Evolutionary conservation across 2,888 invertebrate species (phyloP), one percentile per base, ranked within the genome.

Genomic region (Acronicta aceris): DNA sequence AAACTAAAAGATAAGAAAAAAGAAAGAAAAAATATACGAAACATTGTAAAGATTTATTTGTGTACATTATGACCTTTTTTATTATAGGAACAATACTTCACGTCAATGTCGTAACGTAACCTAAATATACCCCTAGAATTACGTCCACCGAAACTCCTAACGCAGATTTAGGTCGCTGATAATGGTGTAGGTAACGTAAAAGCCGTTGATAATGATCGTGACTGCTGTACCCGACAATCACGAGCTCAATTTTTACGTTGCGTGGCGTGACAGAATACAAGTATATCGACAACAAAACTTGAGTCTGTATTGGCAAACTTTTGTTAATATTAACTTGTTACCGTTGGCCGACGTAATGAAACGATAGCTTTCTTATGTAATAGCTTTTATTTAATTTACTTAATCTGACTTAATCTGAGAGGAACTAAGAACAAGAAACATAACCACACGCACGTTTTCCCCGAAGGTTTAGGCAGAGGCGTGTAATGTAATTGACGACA

Each of bases 131-230:
- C n/a, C 2, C 9, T 2, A 49, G 42, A 41, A 55, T 53, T 42
- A 69, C 62, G 48, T 50, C 49, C 47, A 30, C 38, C 51, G 13
- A 46, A 64, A 61, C 56, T 49, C 27, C 17, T 45, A 21, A 16
- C 40, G 15, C 40, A 76, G 74, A 74, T 76, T 60, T 62, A 40
- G 70, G 65, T 60, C 50, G 12, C 0, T 53, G 74, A 76, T 74
- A 73, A 65, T 55, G 30, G 33, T 13, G 7, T 41, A 36, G 27
- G 66, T 65, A 59, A 47, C 56, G 36, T 70, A 41, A 70, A 71
- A 50, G 36, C 7, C 17, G 13, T 12, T 27, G 50, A 54, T 68
- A 58, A 53, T 50, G 43, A 58, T 59, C 72, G 16, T 17, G 21
- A 54, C 42, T 16, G 17, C n/a, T 40, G 41, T 45, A 55, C 43